Evolutionary conservation across 2,113 vertebrate genomes (phyloP).

Genomic region (Emberiza fucata): DNA sequence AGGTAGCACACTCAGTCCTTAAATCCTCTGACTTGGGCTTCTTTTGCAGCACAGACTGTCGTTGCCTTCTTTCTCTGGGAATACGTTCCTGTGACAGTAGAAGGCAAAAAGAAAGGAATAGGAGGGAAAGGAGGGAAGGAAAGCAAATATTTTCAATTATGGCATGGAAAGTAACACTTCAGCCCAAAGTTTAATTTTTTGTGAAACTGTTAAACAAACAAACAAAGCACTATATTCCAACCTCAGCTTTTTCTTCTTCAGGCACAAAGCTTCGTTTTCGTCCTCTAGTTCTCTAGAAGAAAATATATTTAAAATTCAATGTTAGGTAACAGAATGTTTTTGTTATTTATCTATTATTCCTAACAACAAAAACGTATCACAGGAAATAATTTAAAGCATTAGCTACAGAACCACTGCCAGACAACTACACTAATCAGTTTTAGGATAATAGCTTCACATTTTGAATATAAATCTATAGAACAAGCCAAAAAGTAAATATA

Average conservation of each 20-base stretch:
- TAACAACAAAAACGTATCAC: neutral
- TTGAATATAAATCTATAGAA: neutral
- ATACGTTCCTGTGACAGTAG: constrained; percentile 82
- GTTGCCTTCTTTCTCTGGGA: constrained; percentile 88
- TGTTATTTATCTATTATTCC: neutral
- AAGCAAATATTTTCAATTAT: constrained; percentile 40
- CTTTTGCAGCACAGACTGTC: constrained; percentile 89
- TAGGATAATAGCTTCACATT: neutral
- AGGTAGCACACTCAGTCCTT: constrained; percentile 91
- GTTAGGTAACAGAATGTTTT: neutral
- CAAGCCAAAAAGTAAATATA: neutral
- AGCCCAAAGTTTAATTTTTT: constrained; percentile 12
- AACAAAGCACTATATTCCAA: constrained; percentile 66
- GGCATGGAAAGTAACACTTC: neutral
- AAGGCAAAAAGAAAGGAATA: neutral
- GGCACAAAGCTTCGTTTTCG: constrained; percentile 90
- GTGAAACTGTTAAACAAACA: neutral
- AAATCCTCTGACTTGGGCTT: constrained; percentile 93
- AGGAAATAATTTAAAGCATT: neutral
- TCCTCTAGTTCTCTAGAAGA: constrained; percentile 92
- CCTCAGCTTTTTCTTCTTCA: constrained; percentile 94
- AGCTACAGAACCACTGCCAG: neutral
- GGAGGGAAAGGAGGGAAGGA: neutral
- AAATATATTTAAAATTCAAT: constrained; percentile 49
- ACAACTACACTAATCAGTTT: too few species aligned